A percentile compares a stretch with the other conserved stretches of the same genome.
Evolutionary conservation across 2,797 vertebrate genomes (phyloP).

Genomic region (Trachurus trachurus): DNA sequence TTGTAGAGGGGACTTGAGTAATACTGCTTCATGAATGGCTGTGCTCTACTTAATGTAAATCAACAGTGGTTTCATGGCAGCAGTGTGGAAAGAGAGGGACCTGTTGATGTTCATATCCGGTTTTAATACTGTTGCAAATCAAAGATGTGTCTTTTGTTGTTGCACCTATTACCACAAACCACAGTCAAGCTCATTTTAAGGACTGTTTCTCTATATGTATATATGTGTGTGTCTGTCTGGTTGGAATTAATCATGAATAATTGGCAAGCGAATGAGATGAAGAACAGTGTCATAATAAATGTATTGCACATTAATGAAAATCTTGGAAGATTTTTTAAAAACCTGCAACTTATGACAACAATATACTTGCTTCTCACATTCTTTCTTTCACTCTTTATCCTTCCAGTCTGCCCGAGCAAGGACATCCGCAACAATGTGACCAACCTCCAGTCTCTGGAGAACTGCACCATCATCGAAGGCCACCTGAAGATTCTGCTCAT

Average conservation of each 20-base stretch:
- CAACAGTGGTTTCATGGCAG: constrained; percentile 40
- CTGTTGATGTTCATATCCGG: constrained; percentile 33
- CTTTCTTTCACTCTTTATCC: not conserved
- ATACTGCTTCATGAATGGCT: constrained; percentile 58
- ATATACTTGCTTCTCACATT: constrained; percentile 23
- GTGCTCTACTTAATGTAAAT: constrained; percentile 48
- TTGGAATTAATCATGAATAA: not conserved
- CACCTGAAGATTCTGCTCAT: constrained; percentile 96
- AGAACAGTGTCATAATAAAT: not conserved
- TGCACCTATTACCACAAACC: not conserved
- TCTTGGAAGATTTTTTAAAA: not conserved
- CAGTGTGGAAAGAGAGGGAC: constrained; percentile 5
- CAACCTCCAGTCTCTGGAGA: constrained; percentile 89
- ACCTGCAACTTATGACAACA: not conserved
- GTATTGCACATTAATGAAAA: not conserved
- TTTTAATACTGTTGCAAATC: constrained; percentile 17
- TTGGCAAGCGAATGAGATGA: not conserved
- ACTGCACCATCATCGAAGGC: constrained; percentile 97
- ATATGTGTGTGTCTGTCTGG: not conserved
- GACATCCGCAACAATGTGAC: constrained; percentile 96
- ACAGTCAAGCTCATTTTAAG: not conserved
- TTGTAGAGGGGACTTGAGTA: constrained; percentile 25
- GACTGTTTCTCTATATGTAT: not conserved
- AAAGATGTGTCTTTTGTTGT: not conserved
- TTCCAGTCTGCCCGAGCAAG: constrained; percentile 90